Conservation (phyloP, 2,888 invertebrate species). For the Seladonia tumulorum region DNA sequence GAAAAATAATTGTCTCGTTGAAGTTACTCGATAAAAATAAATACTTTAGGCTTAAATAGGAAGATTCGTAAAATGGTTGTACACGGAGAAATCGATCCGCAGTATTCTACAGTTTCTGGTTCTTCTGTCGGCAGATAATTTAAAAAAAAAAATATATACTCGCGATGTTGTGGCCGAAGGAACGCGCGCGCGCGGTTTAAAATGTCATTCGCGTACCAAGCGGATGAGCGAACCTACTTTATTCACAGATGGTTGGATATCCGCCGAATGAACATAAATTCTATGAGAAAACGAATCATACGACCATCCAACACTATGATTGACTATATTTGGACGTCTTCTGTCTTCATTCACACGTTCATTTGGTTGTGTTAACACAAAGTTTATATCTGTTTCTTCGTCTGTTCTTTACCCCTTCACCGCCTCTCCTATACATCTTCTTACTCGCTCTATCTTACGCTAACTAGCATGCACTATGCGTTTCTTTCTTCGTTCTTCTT, state of each 20-base stretch:
- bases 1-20: neutral
- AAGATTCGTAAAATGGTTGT: neutral
- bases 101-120: neutral
- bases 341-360: slow-evolving; percentile 2
- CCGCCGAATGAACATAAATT: neutral
- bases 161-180: neutral
- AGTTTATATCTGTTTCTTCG: neutral
- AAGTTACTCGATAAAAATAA: neutral
- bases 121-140: neutral
- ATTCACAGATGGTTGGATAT: neutral
- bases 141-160: neutral
- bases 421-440: slow-evolving; percentile 9
- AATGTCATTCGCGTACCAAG: slow-evolving; percentile 53
- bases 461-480: neutral
- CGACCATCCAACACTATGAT: neutral
- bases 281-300: slow-evolving; percentile 1
- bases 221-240: neutral
- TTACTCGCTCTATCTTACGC: neutral
- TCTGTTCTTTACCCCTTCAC: neutral
- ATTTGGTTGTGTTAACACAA: slow-evolving; percentile 2
- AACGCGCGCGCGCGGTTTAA: slow-evolving; percentile 53
- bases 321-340: neutral
- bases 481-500: neutral
- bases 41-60: neutral
- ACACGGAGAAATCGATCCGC: neutral